Percentiles rank a stretch among this genome's conserved stretches.
Evolutionary conservation across 2,797 vertebrate genomes (phyloP).

Genomic region (Tapirus indicus): DNA sequence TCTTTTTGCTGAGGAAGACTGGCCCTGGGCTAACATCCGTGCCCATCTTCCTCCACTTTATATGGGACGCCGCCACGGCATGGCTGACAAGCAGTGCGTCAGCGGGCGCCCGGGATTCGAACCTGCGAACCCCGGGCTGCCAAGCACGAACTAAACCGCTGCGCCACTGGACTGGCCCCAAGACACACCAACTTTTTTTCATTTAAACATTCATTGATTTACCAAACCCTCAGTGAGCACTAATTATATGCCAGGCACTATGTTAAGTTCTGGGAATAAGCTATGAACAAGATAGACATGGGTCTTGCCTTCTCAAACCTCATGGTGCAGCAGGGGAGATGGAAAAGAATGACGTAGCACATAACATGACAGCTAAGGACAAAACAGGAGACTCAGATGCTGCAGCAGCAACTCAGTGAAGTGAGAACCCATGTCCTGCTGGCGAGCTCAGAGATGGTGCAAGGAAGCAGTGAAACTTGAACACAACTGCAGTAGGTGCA

Average conservation of each 20-base stretch:
- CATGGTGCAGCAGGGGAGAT: rapidly evolving
- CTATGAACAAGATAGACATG: neutral
- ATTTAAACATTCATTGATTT: neutral
- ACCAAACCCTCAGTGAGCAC: neutral
- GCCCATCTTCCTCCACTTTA: too few relatives aligned
- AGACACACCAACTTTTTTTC: neutral
- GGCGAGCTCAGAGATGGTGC: too few relatives aligned
- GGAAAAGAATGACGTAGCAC: neutral
- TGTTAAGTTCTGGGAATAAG: neutral
- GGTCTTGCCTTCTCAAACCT: neutral
- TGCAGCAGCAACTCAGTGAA: rapidly evolving
- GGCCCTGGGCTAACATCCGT: too few relatives aligned
- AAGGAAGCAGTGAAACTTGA: neutral
- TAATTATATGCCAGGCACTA: neutral
- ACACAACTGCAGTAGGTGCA: neutral
- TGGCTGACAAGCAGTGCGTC: too few relatives aligned
- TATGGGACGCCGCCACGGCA: too few relatives aligned
- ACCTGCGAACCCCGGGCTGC: too few relatives aligned
- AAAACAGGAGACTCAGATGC: neutral
- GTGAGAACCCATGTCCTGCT: neutral
- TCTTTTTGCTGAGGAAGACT: too few relatives aligned
- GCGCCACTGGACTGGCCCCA: neutral
- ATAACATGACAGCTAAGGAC: neutral
- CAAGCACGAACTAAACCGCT: too few relatives aligned
- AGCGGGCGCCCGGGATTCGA: too few relatives aligned